A percentile compares a stretch with the other conserved stretches of the same genome.
Conservation (phyloP, 2,113 vertebrate species). For the Ahaetulla prasina region DNA sequence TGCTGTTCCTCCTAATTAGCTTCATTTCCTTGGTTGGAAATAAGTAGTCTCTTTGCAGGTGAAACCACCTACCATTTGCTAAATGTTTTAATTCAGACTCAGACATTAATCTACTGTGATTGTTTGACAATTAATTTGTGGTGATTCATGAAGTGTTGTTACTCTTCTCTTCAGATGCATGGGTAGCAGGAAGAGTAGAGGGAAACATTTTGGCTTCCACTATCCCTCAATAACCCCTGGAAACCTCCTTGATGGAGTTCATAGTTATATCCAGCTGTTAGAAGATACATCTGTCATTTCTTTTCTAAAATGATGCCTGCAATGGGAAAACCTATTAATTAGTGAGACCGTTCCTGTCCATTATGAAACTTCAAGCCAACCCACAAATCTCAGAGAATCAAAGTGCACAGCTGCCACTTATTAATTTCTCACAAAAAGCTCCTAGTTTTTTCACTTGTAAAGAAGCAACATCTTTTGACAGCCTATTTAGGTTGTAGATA, state of each 20-base stretch:
- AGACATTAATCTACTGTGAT: conserved; percentile 19
- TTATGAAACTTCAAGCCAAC: neutral
- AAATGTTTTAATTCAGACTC: conserved; percentile 1
- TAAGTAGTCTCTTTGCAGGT: neutral
- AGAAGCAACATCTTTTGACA: neutral
- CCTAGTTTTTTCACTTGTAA: neutral
- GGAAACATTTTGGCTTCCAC: neutral
- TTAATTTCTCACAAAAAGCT: neutral
- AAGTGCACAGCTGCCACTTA: conserved; percentile 16
- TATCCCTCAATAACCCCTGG: neutral
- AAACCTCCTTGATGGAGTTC: neutral
- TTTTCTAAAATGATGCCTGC: conserved; percentile 4
- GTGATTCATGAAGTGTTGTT: neutral
- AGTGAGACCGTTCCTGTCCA: neutral
- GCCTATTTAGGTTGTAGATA: neutral
- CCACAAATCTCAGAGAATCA: conserved; percentile 2
- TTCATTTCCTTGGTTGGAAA: neutral
- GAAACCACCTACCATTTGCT: neutral
- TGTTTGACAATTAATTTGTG: conserved; percentile 19
- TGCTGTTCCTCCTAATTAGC: neutral
- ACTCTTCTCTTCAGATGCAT: neutral
- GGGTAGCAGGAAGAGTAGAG: neutral
- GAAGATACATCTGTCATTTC: neutral
- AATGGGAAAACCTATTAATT: conserved; percentile 17
- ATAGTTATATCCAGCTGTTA: conserved; percentile 3